Percentiles rank a stretch among this genome's conserved stretches.
Evolutionary conservation across 2,888 invertebrate genomes (phyloP).

Genomic region (Globia sparganii): DNA sequence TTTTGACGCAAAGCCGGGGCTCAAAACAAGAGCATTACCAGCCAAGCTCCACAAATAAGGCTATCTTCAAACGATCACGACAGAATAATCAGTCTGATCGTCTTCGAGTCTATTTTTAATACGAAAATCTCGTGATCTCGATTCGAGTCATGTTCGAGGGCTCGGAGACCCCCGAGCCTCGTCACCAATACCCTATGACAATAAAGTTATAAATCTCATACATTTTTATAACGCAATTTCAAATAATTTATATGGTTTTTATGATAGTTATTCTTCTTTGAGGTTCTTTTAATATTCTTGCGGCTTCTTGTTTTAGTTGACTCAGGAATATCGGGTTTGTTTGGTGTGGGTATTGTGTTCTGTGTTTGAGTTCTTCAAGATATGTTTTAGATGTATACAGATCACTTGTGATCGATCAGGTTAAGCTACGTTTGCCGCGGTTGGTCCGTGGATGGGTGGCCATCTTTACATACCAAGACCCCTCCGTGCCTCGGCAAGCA

Average conservation of each 20-base stretch:
- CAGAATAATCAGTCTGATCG: constrained; percentile 70
- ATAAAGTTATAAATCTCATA: constrained; percentile 83
- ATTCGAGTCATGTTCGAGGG: constrained; percentile 76
- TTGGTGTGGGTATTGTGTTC: constrained; percentile 7
- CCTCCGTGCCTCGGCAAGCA: too few species aligned
- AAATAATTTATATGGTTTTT: constrained; percentile 74
- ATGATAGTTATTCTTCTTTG: constrained; percentile 55
- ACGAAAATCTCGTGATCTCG: constrained; percentile 76
- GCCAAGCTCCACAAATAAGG: constrained; percentile 47
- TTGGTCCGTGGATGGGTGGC: too few species aligned
- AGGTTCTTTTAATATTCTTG: constrained; percentile 55
- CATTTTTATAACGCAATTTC: constrained; percentile 83
- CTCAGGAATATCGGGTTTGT: constrained; percentile 16
- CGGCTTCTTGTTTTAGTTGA: constrained; percentile 35
- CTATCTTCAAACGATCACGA: constrained; percentile 64
- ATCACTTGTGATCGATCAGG: too few species aligned
- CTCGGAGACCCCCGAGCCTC: constrained; percentile 66
- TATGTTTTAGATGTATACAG: constrained; percentile 1
- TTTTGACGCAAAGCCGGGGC: constrained; percentile 24
- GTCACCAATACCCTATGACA: constrained; percentile 76
- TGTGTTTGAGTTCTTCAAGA: constrained; percentile 8
- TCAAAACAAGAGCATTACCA: constrained; percentile 48
- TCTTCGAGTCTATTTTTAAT: constrained; percentile 75
- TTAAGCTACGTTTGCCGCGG: too few species aligned
- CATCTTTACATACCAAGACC: too few species aligned